Evolutionary conservation across 2,888 invertebrate genomes (phyloP), one percentile per base, ranked within the genome.

Genomic region (Mesopsocus fuscifrons): DNA sequence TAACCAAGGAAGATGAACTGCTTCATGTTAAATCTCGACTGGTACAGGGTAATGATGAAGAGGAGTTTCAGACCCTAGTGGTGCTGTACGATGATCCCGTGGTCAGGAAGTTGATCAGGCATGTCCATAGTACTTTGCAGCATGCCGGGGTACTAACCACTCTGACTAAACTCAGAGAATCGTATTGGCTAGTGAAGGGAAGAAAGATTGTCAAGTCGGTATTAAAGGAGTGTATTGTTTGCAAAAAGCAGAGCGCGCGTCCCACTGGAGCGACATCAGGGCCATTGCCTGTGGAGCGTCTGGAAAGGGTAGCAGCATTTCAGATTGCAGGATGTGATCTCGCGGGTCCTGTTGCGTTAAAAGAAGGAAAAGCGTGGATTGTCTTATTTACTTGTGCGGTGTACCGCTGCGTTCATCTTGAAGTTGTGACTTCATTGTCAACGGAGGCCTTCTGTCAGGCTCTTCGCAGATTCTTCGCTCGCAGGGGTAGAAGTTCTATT

Each of bases 341-440:
- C 31, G 52, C 55, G 3, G 61, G 62, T 0, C 60, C 61, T 1
- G 34, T 62, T 11, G 47, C 42, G 21, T 44, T 57, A 8, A 52
- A 46, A 42, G 48, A 44, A 11, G 20, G 45, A n/a, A 55, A 57
- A 38, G 51, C 47, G 3, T 61, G 55, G 54, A 50, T 62, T n/a
- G 49, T 50, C 9, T 30, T 63, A 5, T 56, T 54, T 44, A 61
- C 60, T 0, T 63, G 61, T 51, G 56, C 60, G 1, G 50, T 58
- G 1, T 59, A 57, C 30, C 46, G 58, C 11, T 52, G 54, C 0
- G 49, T 61, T 3, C 58, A 61, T 26, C 9, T 64, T 6, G 60
- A 62, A 49, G 15, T 57, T 4, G 50, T 56, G 2, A 44, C 42
- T 0, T 49, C 53, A 6, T 43, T 59, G 9, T 51, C 51, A 2